Percentiles rank a stretch among this genome's conserved stretches.
Evolutionary conservation across 1,140 invertebrate species (phyloP).

Genomic region (Calosoma granatense): DNA sequence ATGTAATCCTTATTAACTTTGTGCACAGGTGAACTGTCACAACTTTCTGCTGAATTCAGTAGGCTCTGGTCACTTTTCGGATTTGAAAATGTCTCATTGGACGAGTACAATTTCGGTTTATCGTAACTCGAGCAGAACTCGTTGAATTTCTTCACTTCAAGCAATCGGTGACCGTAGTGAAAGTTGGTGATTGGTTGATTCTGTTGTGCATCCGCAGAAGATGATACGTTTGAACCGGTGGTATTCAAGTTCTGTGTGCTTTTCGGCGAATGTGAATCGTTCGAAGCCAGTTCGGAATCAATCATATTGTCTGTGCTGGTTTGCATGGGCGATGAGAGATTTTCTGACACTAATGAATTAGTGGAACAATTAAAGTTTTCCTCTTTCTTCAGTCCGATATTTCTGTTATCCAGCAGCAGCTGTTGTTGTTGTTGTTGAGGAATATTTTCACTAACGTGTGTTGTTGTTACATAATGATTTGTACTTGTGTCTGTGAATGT

Average conservation of each 20-base stretch:
- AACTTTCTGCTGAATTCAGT: constrained; percentile 29
- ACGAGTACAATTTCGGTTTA: constrained; percentile 20
- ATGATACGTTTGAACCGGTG: not conserved
- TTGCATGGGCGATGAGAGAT: constrained; percentile 34
- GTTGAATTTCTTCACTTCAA: constrained; percentile 17
- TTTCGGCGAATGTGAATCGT: constrained; percentile 33
- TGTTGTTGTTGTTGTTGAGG: constrained; percentile 24
- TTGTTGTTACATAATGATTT: not conserved
- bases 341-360: constrained; percentile 33
- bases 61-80: constrained; percentile 33
- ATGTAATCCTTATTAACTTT: constrained; percentile 26
- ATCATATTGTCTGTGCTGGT: constrained; percentile 34
- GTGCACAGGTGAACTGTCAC: constrained; percentile 30
- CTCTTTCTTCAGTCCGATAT: constrained; percentile 25
- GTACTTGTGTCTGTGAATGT: not conserved
- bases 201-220: constrained; percentile 7
- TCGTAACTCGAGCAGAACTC: constrained; percentile 16
- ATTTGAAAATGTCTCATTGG: constrained; percentile 29
- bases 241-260: constrained; percentile 13
- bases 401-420: constrained; percentile 23
- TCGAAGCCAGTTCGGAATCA: constrained; percentile 32
- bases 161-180: constrained; percentile 5
- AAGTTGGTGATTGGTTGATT: not conserved
- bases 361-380: constrained; percentile 24
- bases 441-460: too few relatives aligned